Base-by-base conservation (phyloP, 2,888 invertebrate species). In the Caenorhabditis drosophilae region DNA sequence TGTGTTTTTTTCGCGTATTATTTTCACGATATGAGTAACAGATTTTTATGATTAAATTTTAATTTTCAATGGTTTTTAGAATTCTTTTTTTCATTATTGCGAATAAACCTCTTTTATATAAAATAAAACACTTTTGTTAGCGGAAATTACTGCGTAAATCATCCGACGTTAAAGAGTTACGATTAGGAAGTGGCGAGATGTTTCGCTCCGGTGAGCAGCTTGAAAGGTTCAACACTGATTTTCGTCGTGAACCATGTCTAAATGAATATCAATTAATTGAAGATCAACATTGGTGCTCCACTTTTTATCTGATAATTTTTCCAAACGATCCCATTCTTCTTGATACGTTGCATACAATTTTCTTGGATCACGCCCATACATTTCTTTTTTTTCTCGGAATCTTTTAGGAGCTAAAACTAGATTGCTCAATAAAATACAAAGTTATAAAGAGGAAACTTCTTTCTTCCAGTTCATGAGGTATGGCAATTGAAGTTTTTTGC, bases 271-370 rank as follows among this genome's bases (percentile, higher is more conserved):
- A 15, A 11, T 22, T 20, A 9, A 6, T 41, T 41, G 18, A 20
- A 3, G 7, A 15, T 9, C 9, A 36, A 49, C 20, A 9, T 12
- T 15, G 31, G 4, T 18, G 16, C 12, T 40, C 36, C 20, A 69
- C 69, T 64, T 69, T 47, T 49, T 53, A 41, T 70, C 76, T 2
- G 71, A 72, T 18, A 77, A 49, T 20, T 78, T 60, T 45, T 81
- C 80, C 36, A 81, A 50, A 58, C 81, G 57, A 22, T 76, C 76
- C 81, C 81, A 81, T 64, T 81, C 81, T 45, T 74, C 74, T 59
- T 80, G 77, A 62, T 81, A 81, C 15, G 81, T 81, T 46, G 77
- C 81, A 57, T 76, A 80, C 9, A 82, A 56, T 35, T 80, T 77
- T 41, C 73, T 51, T 11, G 82, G 73, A 58, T 82, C 80, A 45